Evolutionary conservation across 1,140 invertebrate species (phyloP).

Genomic region (Phymorhynchus buccinoides): DNA sequence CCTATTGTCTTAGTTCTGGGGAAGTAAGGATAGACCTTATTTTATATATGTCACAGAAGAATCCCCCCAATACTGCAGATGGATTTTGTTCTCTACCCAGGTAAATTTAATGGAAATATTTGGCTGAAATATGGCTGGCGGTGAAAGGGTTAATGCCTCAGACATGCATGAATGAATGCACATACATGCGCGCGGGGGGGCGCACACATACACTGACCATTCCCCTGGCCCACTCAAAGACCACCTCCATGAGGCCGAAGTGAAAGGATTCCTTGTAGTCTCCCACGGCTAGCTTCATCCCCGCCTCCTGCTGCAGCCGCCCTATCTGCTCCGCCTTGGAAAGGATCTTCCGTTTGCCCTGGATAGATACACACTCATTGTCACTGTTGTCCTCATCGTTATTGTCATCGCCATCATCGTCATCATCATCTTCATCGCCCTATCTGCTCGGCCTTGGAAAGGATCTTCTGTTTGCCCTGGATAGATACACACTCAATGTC

Average conservation of each 20-base stretch:
- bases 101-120: no score
- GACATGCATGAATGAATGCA: no score
- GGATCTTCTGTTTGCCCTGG: conserved; percentile 77
- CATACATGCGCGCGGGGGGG: background rate
- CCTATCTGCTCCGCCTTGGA: conserved; percentile 76
- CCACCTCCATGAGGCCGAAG: conserved; percentile 92
- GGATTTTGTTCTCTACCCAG: no score
- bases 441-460: conserved; percentile 76
- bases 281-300: conserved; percentile 75
- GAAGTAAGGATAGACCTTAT: no score
- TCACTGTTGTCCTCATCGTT: no score
- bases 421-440: conserved; percentile 55
- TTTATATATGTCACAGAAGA: no score
- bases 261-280: conserved; percentile 82
- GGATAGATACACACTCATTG: conserved; percentile 50
- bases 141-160: no score
- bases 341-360: conserved; percentile 77
- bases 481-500: background rate
- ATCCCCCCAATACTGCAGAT: no score
- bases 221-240: conserved; percentile 94
- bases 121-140: no score
- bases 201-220: conserved; percentile 77
- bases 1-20: no score
- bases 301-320: conserved; percentile 76
- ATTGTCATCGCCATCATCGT: background rate